Evolutionary conservation across 2,888 invertebrate species (phyloP).

Genomic region (Choreutis nemorana): DNA sequence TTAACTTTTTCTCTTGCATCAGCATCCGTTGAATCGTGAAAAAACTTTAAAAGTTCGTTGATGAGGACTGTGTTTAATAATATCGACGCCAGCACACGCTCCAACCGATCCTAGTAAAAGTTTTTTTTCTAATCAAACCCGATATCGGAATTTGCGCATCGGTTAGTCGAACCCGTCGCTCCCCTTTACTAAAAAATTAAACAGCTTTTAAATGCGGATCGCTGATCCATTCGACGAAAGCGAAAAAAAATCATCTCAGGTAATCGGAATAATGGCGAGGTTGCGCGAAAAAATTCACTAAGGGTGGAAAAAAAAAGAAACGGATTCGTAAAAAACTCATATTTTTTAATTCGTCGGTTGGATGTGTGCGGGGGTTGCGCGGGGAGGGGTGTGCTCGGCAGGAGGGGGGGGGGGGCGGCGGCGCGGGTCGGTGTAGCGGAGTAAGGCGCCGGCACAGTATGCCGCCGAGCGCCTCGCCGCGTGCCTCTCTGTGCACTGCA

Average conservation of each 20-base stretch:
- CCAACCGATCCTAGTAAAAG: slow-evolving; percentile 13
- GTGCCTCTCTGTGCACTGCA: neutral
- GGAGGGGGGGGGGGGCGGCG: slow-evolving; percentile 10
- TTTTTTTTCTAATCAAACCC: slow-evolving; percentile 38
- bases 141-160: slow-evolving; percentile 62
- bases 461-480: slow-evolving; percentile 11
- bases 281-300: slow-evolving; percentile 62
- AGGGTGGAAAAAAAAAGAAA: slow-evolving; percentile 62
- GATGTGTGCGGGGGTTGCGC: slow-evolving; percentile 7
- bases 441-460: slow-evolving; percentile 4
- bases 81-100: slow-evolving; percentile 24
- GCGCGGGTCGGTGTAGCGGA: slow-evolving; percentile 12
- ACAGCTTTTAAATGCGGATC: slow-evolving; percentile 63
- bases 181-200: slow-evolving; percentile 60
- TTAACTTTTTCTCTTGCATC: too few species aligned
- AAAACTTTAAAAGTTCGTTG: slow-evolving; percentile 6
- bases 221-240: slow-evolving; percentile 41
- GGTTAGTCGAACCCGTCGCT: slow-evolving; percentile 49
- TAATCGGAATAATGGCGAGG: slow-evolving; percentile 61
- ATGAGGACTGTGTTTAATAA: slow-evolving; percentile 9
- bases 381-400: slow-evolving; percentile 9
- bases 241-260: slow-evolving; percentile 59
- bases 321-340: slow-evolving; percentile 59
- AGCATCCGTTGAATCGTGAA: too few species aligned
- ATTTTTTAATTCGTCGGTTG: slow-evolving; percentile 51